These are phyloP conservation scores for Heloderma charlesbogerti DNA, from an alignment of 2,113 vertebrate species.

Conservation along the genomic window DNA sequence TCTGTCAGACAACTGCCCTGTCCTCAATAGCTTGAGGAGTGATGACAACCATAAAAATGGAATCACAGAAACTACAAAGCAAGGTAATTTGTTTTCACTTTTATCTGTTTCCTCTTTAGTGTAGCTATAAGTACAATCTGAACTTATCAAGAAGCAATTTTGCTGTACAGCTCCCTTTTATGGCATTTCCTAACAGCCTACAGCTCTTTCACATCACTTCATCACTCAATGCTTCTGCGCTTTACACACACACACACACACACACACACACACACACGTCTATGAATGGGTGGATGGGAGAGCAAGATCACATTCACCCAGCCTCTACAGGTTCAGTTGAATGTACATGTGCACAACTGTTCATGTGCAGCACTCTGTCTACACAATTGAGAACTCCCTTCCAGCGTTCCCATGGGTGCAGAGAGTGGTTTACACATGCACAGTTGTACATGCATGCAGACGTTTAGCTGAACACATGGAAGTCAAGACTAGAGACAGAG, in stretches of 20 bases:
- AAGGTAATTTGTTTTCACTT: background rate
- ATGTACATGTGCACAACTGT: too few species aligned
- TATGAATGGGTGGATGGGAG: background rate
- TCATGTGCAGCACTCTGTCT: background rate
- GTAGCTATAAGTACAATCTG: background rate
- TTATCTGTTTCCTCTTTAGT: constrained; percentile 13
- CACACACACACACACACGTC: background rate
- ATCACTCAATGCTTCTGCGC: background rate
- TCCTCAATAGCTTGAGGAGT: constrained; percentile 13
- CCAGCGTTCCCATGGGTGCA: background rate
- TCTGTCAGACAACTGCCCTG: constrained; percentile 25
- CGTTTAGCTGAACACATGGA: too few species aligned
- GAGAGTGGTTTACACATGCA: too few species aligned
- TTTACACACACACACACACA: background rate
- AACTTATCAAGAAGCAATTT: background rate
- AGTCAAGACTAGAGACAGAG: background rate
- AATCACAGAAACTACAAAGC: background rate
- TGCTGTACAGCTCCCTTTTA: background rate
- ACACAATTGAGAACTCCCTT: background rate
- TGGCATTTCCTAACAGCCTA: background rate
- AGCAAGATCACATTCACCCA: background rate
- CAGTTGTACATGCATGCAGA: background rate
- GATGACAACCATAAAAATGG: constrained; percentile 31
- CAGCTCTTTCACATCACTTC: background rate
- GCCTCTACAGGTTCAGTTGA: background rate